These are phyloP conservation scores for Acipenser transmontanus DNA, from an alignment of 2,797 vertebrate species.

Conservation along the genomic window DNA sequence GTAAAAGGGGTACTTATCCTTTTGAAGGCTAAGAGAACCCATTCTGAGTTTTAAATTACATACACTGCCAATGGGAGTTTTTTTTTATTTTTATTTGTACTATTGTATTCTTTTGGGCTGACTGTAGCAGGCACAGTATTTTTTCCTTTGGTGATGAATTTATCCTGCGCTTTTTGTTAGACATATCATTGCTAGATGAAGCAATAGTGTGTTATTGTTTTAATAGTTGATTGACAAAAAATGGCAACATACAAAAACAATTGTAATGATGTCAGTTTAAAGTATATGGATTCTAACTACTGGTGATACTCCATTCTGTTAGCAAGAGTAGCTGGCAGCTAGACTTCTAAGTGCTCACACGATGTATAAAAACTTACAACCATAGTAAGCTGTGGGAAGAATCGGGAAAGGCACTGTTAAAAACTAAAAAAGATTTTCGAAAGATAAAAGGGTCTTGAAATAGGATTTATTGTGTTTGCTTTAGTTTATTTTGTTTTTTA, in stretches of 20 bases:
- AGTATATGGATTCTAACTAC: constrained; percentile 43
- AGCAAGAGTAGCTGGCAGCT: constrained; percentile 16
- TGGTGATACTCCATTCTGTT: constrained; percentile 46
- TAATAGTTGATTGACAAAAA: constrained; percentile 43
- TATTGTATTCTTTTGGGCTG: constrained; percentile 42
- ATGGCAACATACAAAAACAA: background rate
- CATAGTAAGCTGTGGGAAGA: constrained; percentile 8
- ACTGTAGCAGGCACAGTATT: constrained; percentile 30
- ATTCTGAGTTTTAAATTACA: constrained; percentile 3
- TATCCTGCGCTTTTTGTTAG: constrained; percentile 42
- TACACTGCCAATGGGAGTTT: constrained; percentile 11
- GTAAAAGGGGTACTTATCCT: constrained; percentile 11
- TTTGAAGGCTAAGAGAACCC: background rate
- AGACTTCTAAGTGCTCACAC: constrained; percentile 48
- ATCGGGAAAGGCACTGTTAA: constrained; percentile 38
- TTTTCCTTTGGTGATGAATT: constrained; percentile 45
- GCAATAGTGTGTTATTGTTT: constrained; percentile 43
- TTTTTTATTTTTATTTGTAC: constrained; percentile 29
- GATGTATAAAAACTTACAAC: constrained; percentile 38
- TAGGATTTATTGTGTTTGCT: constrained; percentile 12
- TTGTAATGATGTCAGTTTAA: constrained; percentile 33
- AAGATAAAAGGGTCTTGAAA: constrained; percentile 29
- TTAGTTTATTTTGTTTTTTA: constrained; percentile 56
- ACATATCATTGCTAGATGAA: constrained; percentile 47
- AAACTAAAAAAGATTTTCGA: constrained; percentile 18